These are phyloP conservation scores for Etheostoma spectabile DNA, from an alignment of 2,113 vertebrate genomes.

Conservation along the genomic window DNA sequence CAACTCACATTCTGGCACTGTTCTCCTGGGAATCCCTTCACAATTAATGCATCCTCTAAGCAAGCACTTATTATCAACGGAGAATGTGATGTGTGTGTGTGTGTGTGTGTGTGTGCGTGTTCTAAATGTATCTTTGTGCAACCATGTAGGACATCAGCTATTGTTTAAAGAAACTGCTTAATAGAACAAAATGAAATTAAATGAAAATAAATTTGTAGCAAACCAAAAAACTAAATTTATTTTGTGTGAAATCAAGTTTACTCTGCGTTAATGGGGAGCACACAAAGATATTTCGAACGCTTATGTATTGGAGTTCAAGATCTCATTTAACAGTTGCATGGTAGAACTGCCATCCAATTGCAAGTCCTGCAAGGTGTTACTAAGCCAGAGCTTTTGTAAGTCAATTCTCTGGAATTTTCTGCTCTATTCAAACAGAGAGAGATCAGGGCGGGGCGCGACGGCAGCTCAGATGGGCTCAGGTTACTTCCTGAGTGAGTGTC, in stretches of 20 bases:
- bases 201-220: conserved; percentile 3
- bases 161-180: conserved; percentile 19
- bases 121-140: background rate
- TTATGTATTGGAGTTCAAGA: conserved; percentile 25
- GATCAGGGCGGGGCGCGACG: conserved; percentile 49
- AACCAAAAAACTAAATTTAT: conserved; percentile 49
- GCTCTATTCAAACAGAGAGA: conserved; percentile 24
- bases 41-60: conserved; percentile 60
- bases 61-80: conserved; percentile 55
- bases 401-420: conserved; percentile 1
- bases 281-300: conserved; percentile 19
- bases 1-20: conserved; percentile 41
- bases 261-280: conserved; percentile 14
- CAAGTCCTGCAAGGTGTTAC: conserved; percentile 38
- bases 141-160: conserved; percentile 23
- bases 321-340: conserved; percentile 39
- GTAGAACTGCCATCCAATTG: conserved; percentile 38
- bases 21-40: conserved; percentile 65
- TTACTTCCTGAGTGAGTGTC: conserved; percentile 33
- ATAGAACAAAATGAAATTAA: conserved; percentile 19
- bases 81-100: conserved; percentile 34
- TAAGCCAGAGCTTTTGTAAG: conserved; percentile 31
- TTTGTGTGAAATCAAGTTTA: conserved; percentile 35
- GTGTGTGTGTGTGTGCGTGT: background rate
- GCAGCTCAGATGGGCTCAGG: conserved; percentile 14